Base-by-base conservation (phyloP, 2,113 vertebrate genomes). In the Crotalus viridis region DNA sequence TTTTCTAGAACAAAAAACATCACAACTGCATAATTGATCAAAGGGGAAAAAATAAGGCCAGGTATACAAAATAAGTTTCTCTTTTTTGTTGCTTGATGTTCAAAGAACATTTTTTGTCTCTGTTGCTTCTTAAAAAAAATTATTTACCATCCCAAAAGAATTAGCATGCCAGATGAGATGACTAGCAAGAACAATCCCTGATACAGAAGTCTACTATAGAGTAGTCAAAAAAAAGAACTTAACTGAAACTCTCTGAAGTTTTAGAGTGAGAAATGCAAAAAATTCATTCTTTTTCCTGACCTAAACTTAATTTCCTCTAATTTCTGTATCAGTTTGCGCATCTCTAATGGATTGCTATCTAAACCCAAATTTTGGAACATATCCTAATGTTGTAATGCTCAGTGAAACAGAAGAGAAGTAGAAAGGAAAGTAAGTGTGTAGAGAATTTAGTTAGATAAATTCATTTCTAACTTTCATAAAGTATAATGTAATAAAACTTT, bases 151-250 rank as follows among this genome's bases (percentile, higher is more conserved):
- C 92, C 88, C 89, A 17, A 39, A 93, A 81, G 92, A 64, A 90
- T 93, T 93, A 90, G 55, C 88, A 90, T 86, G 74, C 74, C 74
- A 90, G 46, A 90, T 93, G 56, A 87, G 89, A 93, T 64, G 61
- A 54, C 46, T 54, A 59, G 43, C 56, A 61, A 87, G n/a, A 46
- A 90, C 74, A 90, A 28, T 64, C 4, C 39, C 48, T 54, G 56
- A 90, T 43, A 87, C 12, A 54, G 52, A 81, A 90, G 39, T 90
- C 92, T 28, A 8, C 28, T 43, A 10, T 81, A 87, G n/a, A 64
- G 22, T 48, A 86, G 46, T 90, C 48, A 85, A 55, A 90, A 48
- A 39, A 39, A 39, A 90, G 22, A 86, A 93, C 28, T 33, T 52
- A 86, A 9, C 12, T 1, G 43, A 92, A 88, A 92, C 1, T 43